phyloP scores from a whole-genome alignment of 1,140 invertebrate species.

The Drosophila kanapiae region DNA sequence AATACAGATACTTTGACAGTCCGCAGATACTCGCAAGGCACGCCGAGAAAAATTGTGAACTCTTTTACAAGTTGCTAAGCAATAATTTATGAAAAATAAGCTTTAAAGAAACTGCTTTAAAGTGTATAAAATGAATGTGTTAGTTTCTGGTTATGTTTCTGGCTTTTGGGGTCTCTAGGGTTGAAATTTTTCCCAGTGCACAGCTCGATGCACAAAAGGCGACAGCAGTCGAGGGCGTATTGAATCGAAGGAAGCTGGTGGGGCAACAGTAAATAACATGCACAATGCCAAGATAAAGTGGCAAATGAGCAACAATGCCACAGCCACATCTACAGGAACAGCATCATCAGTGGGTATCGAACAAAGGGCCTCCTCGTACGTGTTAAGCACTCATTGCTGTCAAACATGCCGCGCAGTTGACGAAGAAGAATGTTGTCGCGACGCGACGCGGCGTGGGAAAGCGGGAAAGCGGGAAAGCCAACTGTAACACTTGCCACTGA shows the following conservation, averaged over 20 bases:
- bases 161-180: too few species aligned
- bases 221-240: conserved; percentile 31
- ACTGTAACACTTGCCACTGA: conserved; percentile 60
- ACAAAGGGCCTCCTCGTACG: conserved; percentile 78
- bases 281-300: conserved; percentile 81
- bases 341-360: conserved; percentile 55
- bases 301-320: conserved; percentile 67
- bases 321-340: conserved; percentile 33
- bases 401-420: conserved; percentile 78
- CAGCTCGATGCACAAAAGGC: conserved; percentile 36
- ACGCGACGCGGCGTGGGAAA: conserved; percentile 77
- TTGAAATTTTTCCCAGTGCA: background rate
- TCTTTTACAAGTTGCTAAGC: background rate
- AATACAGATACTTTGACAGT: conserved; percentile 42
- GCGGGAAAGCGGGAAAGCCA: conserved; percentile 58
- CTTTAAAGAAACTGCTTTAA: background rate
- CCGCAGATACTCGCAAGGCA: conserved; percentile 20
- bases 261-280: conserved; percentile 75
- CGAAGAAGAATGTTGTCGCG: conserved; percentile 66
- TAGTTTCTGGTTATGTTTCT: background rate
- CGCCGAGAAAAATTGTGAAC: background rate
- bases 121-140: background rate
- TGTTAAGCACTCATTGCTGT: conserved; percentile 81
- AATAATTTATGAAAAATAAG: background rate
- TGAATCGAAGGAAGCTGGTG: conserved; percentile 43